Base-by-base conservation (phyloP, 2,797 vertebrate genomes). In the Scleropages formosus region DNA sequence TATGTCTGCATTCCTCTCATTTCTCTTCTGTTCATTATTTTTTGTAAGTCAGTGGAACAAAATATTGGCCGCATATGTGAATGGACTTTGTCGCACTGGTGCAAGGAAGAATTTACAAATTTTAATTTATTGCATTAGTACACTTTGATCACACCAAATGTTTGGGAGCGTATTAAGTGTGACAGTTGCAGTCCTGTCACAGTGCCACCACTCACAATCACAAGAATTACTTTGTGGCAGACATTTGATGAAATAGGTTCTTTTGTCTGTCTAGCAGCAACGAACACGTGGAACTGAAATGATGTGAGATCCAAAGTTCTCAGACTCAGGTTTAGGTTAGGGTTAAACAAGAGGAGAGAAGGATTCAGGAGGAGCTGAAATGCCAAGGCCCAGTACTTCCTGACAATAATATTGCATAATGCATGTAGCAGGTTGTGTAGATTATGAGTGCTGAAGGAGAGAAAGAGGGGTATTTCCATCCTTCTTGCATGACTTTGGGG, bases 371-470 rank as follows among this genome's bases (percentile, higher is more conserved):
- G 16, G 47, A 56, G 56, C 53, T 7, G 11, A 27, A 1, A 10
- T 18, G 26, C 15, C 1, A 18, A 59, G 31, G 79, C 68, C 80
- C 69, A 79, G 82, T 73, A 73, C 78, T 80, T 82, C 75, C 75
- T 76, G 79, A 77, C 79, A 84, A 77, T 84, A 82, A 83, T 79
- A 75, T 66, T 67, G 67, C 78, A 82, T 84, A 80, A 39, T 39
- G 31, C 31, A 39, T 39, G 6, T 39, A 39, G 31, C 31, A 39
- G 31, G 31, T 2, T 6, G 31, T 39, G 31, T 39, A 39, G 31
- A 39, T 39, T 2, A 39, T 39, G 31, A 39, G 2, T 2, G 31
- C 39, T 39, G 31, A 39, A 39, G 31, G 31, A 39, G 31, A 39
- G 31, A 39, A n/a, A 39, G n/a, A 39, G 39, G 31, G 31, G 31